Base-by-base conservation (phyloP, 2,113 vertebrate genomes). In the Aptenodytes patagonicus region DNA sequence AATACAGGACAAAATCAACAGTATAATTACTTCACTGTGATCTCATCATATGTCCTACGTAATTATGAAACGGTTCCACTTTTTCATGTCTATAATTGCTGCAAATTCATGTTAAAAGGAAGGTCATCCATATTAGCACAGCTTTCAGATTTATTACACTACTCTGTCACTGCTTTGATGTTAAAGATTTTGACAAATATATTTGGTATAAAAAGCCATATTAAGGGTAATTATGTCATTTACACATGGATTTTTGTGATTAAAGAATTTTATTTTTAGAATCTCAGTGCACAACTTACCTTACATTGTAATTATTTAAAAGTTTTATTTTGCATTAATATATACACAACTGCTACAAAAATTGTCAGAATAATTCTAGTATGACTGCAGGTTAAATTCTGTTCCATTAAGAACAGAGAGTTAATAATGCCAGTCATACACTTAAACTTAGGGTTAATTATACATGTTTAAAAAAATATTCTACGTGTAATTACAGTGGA, bases 101-200 rank as follows among this genome's bases (percentile, higher is more conserved):
- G 88, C 81, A 93, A 90, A 95, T 81, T 94, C 75, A 26, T 85
- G 72, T 73, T 73, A 94, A 89, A 97, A 83, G 9, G 49, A 91
- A 91, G 58, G 81, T 85, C 85, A 76, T 72, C 60, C 62, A 60
- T 87, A 87, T 85, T 87, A 95, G 42, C 32, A 66, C 57, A 57
- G 17, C 29, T 82, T 89, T 95, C 49, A 85, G 36, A 85, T 94
- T 95, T 94, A 85, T 89, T 87, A 28, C 66, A 47, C 64, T 89
- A 38, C 13, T 73, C 24, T 79, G 52, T 66, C 73, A 58, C 12
- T 36, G 73, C 66, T 95, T 95, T 95, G 83, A 96, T 89, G 60
- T 85, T 57, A 84, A 82, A 91, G 73, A 51, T 51, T 95, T 93
- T 93, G 83, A 93, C 70, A 95, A 97, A 94, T 89, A 82, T 54